Conservation (phyloP, 1,140 invertebrate species). For the Phortica variegata region DNA sequence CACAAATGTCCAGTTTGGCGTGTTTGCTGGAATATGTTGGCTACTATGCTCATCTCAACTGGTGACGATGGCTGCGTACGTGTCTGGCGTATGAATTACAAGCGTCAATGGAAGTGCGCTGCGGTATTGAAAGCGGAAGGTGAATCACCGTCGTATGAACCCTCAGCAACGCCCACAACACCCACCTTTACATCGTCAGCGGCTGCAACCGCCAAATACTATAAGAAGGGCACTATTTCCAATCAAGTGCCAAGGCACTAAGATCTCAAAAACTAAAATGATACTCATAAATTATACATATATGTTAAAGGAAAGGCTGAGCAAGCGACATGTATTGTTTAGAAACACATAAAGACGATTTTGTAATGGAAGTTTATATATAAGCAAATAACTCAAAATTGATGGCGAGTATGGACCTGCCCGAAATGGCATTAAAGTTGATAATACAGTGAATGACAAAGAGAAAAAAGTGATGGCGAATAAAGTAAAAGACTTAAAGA, state of each 20-base stretch:
- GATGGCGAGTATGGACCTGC: too few relatives aligned
- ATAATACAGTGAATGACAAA: too few relatives aligned
- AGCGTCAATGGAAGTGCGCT: conserved; percentile 85
- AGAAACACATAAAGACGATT: too few relatives aligned
- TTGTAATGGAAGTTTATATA: too few relatives aligned
- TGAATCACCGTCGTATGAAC: conserved; percentile 60
- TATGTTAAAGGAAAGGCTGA: too few relatives aligned
- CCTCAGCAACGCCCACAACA: conserved; percentile 54
- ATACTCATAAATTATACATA: too few relatives aligned
- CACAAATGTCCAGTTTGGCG: conserved; percentile 92
- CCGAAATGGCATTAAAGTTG: too few relatives aligned
- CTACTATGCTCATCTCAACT: conserved; percentile 89
- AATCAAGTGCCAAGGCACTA: conserved; percentile 80
- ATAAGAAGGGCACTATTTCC: conserved; percentile 77
- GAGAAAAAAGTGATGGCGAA: too few relatives aligned
- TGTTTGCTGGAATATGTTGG: conserved; percentile 93
- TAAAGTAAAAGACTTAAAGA: too few relatives aligned
- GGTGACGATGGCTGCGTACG: conserved; percentile 93
- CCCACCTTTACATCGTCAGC: conserved; percentile 56
- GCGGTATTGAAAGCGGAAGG: conserved; percentile 81
- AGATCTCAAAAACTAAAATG: too few relatives aligned
- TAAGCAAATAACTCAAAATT: too few relatives aligned
- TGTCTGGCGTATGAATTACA: conserved; percentile 92
- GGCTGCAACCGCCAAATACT: conserved; percentile 70
- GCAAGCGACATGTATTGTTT: too few relatives aligned